Evolutionary conservation across 1,140 invertebrate species (phyloP).

Genomic region (Phymastichus coffea): DNA sequence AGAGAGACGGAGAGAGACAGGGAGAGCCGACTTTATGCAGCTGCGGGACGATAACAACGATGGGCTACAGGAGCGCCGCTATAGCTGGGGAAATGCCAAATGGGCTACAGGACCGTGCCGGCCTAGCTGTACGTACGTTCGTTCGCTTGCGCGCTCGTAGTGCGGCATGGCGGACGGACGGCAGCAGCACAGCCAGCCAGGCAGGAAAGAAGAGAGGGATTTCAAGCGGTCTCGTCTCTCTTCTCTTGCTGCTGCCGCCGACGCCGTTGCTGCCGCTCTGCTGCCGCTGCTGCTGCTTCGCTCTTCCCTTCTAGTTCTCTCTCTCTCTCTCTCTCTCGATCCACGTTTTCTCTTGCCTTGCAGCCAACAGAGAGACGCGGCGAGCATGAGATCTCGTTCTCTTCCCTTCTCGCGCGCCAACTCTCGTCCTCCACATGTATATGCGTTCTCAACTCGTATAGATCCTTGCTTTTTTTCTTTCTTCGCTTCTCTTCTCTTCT

Average conservation of each 20-base stretch:
- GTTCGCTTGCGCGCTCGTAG: conserved; percentile 37
- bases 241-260: conserved; percentile 33
- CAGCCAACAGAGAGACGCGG: neutral
- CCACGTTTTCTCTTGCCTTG: conserved; percentile 12
- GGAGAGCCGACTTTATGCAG: conserved; percentile 59
- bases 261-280: too few relatives aligned
- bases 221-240: conserved; percentile 38
- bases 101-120: conserved; percentile 54
- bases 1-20: conserved; percentile 41
- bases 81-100: conserved; percentile 61
- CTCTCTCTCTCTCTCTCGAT: neutral
- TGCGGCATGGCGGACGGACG: conserved; percentile 44
- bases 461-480: conserved; percentile 7
- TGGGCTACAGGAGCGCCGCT: conserved; percentile 58
- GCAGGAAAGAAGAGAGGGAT: conserved; percentile 38
- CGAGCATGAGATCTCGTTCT: neutral
- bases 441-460: neutral
- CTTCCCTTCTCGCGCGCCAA: neutral
- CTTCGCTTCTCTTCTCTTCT: conserved; percentile 30
- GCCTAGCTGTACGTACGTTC: conserved; percentile 52
- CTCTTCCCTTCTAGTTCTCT: conserved; percentile 16
- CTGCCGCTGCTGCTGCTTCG: conserved; percentile 9
- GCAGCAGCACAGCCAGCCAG: conserved; percentile 30
- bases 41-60: conserved; percentile 62
- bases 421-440: neutral